Base-by-base conservation (phyloP, 2,888 invertebrate species). In the Zhuqinia jingwanae region DNA sequence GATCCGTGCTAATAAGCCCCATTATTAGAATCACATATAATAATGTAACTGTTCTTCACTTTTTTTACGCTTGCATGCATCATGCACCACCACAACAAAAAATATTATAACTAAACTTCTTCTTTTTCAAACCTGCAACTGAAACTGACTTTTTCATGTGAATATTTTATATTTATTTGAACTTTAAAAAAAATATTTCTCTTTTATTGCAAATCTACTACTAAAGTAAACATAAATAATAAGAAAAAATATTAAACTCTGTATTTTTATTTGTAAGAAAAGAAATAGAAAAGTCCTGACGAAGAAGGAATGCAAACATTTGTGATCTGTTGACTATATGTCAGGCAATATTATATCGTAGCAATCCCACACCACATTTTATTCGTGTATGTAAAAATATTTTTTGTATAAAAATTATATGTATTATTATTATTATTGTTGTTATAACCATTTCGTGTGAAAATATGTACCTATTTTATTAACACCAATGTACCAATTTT, bases 1-100 rank as follows among this genome's bases (percentile, higher is more conserved):
- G 56, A 81, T 42, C 81, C 70, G 81, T 81, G 58, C 42, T 81
- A 81, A 81, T 81, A 70, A 81, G 70, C 70, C 70, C 25, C 42
- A 70, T 81, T 81, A 81, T 81, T 81, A 45, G 65, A 65, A 65
- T 65, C 65, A 65, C 65, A 65, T 65, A n/a, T n/a, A n/a, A n/a
- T n/a, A 65, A 65, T 42, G 65, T 65, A 65, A 65, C 68, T 45
- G 45, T 70, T 70, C 68, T 70, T 70, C 47, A 47, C 42, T 70
- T 36, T 36, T n/a, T 36, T 36, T 45, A 70, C 45, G 68, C 45
- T 70, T 22, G 47, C 68, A 45, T 70, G 68, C 68, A 25, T 70
- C 20, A 22, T 30, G 36, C 36, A 36, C 8, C 36, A 36, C 3
- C 8, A 47, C 10, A 70, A 25, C 45, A 47, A 70, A 65, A 65